Conservation (phyloP, 2,797 vertebrate species). For the Gouania willdenowi region DNA sequence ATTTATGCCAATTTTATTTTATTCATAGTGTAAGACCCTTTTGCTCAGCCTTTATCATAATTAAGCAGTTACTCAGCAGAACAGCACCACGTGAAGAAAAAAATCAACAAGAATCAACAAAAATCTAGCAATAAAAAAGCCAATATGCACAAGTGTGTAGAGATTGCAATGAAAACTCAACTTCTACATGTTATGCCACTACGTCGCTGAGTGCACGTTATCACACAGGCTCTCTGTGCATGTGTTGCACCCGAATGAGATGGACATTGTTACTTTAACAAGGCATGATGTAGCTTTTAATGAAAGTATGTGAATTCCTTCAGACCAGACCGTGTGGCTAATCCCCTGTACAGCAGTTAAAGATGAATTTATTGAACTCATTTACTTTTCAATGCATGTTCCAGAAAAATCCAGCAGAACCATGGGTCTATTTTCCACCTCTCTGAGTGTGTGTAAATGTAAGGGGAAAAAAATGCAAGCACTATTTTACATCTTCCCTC, state of each 20-base stretch:
- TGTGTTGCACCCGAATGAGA: slow-evolving; percentile 29
- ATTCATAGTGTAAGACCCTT: slow-evolving; percentile 31
- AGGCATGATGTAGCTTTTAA: slow-evolving; percentile 60
- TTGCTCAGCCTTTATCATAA: slow-evolving; percentile 57
- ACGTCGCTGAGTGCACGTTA: slow-evolving; percentile 36
- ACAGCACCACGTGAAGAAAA: slow-evolving; percentile 45
- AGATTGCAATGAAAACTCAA: slow-evolving; percentile 56
- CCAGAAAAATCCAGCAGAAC: slow-evolving; percentile 65
- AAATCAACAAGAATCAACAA: slow-evolving; percentile 32
- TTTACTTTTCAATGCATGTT: slow-evolving; percentile 71
- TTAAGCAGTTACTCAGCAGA: slow-evolving; percentile 39
- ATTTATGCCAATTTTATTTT: too few relatives aligned
- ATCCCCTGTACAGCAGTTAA: slow-evolving; percentile 71
- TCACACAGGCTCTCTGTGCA: slow-evolving; percentile 28
- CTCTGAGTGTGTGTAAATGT: slow-evolving; percentile 59
- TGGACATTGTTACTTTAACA: slow-evolving; percentile 64
- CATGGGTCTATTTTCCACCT: slow-evolving; percentile 47
- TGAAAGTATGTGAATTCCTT: slow-evolving; percentile 59
- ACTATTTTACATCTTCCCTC: slow-evolving; percentile 64
- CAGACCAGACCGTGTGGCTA: slow-evolving; percentile 54
- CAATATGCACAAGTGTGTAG: slow-evolving; percentile 59
- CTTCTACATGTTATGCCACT: slow-evolving; percentile 22
- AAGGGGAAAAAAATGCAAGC: slow-evolving; percentile 53
- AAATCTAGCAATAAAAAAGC: slow-evolving; percentile 35
- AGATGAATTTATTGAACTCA: slow-evolving; percentile 72